These are phyloP conservation scores for Anthopleura sola DNA, from an alignment of 64 coral and sea anemone genomes.

Conservation along the genomic window DNA sequence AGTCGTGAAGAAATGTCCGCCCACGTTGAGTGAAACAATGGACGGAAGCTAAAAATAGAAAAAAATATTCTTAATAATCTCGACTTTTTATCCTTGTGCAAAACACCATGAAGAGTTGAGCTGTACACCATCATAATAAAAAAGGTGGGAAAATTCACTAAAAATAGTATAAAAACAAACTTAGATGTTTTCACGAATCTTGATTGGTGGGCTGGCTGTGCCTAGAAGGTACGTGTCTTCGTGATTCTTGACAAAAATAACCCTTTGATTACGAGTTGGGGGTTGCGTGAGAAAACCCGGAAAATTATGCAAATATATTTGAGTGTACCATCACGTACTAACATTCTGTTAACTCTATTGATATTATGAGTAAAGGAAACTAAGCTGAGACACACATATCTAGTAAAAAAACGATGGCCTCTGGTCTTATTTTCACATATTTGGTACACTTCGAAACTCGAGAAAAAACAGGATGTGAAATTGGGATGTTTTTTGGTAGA, in stretches of 20 bases:
- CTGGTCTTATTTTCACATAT: too few species aligned
- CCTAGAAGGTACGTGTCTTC: background rate
- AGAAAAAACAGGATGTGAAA: too few species aligned
- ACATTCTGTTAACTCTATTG: too few species aligned
- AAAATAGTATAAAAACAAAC: background rate
- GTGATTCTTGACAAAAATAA: background rate
- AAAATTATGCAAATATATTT: too few species aligned
- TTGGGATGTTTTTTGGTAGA: too few species aligned
- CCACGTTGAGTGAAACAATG: constrained; percentile 72
- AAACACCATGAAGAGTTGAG: background rate
- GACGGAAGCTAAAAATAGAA: constrained; percentile 49
- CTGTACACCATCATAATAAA: background rate
- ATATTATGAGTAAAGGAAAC: too few species aligned
- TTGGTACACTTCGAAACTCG: too few species aligned
- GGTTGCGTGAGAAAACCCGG: too few species aligned
- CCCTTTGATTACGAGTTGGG: too few species aligned
- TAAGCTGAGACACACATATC: too few species aligned
- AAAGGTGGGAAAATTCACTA: background rate
- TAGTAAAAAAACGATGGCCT: too few species aligned
- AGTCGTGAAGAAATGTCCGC: constrained; percentile 88
- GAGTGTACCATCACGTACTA: too few species aligned
- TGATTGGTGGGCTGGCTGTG: background rate
- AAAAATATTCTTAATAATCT: background rate
- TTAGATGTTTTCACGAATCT: background rate
- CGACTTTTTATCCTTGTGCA: background rate